phyloP scores from a whole-genome alignment of 2,797 vertebrate species.

The Yasuhikotakia modesta region DNA sequence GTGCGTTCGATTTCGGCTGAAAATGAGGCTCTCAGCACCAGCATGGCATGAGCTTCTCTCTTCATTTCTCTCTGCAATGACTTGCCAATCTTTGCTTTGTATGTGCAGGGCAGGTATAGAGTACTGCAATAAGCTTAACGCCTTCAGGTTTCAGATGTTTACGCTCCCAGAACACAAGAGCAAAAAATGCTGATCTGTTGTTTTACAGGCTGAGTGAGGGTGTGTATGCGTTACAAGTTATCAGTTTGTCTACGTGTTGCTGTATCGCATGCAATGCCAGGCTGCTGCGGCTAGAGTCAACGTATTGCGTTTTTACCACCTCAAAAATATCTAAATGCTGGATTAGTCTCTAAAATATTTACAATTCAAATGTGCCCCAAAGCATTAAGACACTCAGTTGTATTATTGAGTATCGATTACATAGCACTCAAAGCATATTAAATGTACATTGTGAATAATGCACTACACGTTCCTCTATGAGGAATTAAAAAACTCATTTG shows the following conservation, averaged over 20 bases:
- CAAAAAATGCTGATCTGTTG: neutral
- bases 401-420: neutral
- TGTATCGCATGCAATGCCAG: neutral
- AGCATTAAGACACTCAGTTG: neutral
- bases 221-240: constrained; percentile 4
- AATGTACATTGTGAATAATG: constrained; percentile 27
- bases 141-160: constrained; percentile 8
- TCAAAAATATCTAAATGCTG: constrained; percentile 10
- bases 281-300: constrained; percentile 8
- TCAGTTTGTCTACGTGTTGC: neutral
- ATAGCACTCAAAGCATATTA: constrained; percentile 11
- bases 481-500: constrained; percentile 11
- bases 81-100: constrained; percentile 16
- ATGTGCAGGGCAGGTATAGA: constrained; percentile 3
- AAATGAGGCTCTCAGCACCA: constrained; percentile 71
- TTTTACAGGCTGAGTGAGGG: constrained; percentile 1
- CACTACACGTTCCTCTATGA: constrained; percentile 40
- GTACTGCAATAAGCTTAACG: constrained; percentile 28
- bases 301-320: neutral
- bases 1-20: constrained; percentile 84
- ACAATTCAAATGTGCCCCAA: neutral
- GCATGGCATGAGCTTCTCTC: constrained; percentile 75
- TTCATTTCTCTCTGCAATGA: neutral
- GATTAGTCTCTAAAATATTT: neutral
- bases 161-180: neutral